Evolutionary conservation across 2,888 invertebrate species (phyloP).

Genomic region (Eupithecia pulchellata): DNA sequence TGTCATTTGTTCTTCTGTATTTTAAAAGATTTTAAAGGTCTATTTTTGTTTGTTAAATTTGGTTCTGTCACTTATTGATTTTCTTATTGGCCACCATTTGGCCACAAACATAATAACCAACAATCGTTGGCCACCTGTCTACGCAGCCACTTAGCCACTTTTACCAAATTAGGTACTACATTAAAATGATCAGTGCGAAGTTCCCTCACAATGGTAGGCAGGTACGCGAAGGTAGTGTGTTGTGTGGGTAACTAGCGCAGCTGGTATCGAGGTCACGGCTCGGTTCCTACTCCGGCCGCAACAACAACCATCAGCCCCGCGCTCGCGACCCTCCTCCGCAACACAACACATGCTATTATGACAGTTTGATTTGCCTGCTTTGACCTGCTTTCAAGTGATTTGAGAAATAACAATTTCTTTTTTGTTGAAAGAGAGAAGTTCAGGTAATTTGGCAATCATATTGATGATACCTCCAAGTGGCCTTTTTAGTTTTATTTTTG

Average conservation of each 20-base stretch:
- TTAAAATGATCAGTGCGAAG: neutral
- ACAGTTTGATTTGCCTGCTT: constrained; percentile 6
- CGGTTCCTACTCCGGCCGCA: neutral
- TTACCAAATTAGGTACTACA: neutral
- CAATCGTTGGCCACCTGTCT: neutral
- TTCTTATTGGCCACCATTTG: no score
- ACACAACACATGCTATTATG: neutral
- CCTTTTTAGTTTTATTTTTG: no score
- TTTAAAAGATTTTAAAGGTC: no score
- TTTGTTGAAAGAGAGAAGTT: neutral
- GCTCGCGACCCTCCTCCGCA: neutral
- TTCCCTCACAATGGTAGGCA: neutral
- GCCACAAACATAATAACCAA: neutral
- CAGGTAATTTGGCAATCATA: neutral
- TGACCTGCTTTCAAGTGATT: constrained; percentile 3
- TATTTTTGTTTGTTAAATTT: neutral
- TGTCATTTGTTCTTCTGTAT: no score
- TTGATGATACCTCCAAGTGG: no score
- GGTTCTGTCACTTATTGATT: neutral
- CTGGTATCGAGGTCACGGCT: constrained; percentile 6
- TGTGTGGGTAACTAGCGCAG: constrained; percentile 8
- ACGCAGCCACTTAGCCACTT: neutral
- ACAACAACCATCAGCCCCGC: constrained; percentile 6
- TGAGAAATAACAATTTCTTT: neutral
- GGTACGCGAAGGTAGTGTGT: no score